These are phyloP conservation scores for Helicoverpa zea DNA, from an alignment of 1,140 invertebrate genomes.

Conservation along the genomic window DNA sequence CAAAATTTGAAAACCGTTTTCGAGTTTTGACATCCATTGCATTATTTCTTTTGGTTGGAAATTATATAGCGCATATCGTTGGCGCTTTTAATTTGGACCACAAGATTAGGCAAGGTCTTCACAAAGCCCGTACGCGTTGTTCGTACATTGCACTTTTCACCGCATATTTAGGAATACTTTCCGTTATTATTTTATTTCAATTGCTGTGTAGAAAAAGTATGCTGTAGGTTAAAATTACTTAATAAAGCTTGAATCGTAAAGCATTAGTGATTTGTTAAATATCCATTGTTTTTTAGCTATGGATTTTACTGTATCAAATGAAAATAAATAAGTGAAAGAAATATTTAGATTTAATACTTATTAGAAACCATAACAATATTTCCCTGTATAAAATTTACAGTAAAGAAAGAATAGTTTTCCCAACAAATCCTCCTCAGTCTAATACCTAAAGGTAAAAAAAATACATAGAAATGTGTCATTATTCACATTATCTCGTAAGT, in stretches of 20 bases:
- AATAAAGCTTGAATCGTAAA: too few relatives aligned
- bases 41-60: too few relatives aligned
- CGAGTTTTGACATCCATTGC: too few relatives aligned
- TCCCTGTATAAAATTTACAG: not conserved
- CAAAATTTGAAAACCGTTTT: too few relatives aligned
- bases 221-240: too few relatives aligned
- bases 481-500: slow-evolving; percentile 41
- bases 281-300: too few relatives aligned
- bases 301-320: too few relatives aligned
- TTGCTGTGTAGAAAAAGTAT: not conserved
- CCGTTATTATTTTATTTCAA: not conserved
- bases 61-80: not conserved
- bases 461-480: slow-evolving; percentile 44
- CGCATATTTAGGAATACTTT: not conserved
- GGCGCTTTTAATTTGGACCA: slow-evolving; percentile 33
- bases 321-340: too few relatives aligned
- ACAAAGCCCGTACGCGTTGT: not conserved
- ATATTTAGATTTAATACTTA: too few relatives aligned
- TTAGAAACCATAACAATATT: too few relatives aligned
- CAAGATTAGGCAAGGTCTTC: not conserved
- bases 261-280: too few relatives aligned
- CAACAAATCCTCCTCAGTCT: not conserved
- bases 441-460: slow-evolving; percentile 23
- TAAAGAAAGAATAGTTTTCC: not conserved
- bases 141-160: not conserved